These are phyloP conservation scores for Diploscapter pachys DNA, from an alignment of 1,140 invertebrate species.

Conservation along the genomic window DNA sequence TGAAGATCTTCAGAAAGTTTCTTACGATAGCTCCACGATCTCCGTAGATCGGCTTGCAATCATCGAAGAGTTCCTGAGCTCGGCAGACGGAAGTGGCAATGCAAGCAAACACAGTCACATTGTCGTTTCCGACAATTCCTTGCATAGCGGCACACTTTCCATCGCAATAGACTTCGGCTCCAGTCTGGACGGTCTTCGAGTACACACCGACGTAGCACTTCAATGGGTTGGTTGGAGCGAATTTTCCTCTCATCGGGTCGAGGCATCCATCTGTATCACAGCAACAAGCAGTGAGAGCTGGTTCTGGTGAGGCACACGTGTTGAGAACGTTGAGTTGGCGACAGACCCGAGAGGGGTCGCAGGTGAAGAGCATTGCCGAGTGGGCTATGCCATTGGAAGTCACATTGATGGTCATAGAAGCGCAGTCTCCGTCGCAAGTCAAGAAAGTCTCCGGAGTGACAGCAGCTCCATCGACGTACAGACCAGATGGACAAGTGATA, in stretches of 20 bases:
- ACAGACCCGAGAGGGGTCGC: conserved; percentile 33
- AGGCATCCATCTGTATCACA: conserved; percentile 34
- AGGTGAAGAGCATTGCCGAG: conserved; percentile 33
- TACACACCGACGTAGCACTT: conserved; percentile 34
- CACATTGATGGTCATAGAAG: conserved; percentile 2
- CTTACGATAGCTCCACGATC: no score
- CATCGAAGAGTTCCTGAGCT: no score
- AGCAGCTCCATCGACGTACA: conserved; percentile 20
- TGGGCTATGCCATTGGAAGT: conserved; percentile 1
- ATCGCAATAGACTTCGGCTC: no score
- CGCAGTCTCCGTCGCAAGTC: conserved; percentile 35
- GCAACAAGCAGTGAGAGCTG: conserved; percentile 30
- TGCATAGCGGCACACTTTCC: no score
- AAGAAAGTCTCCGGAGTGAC: conserved; percentile 11
- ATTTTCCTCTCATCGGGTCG: conserved; percentile 17
- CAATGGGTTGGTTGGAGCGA: conserved; percentile 23
- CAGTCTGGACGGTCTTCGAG: not conserved
- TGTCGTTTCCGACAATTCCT: no score
- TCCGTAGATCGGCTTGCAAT: no score
- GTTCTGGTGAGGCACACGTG: conserved; percentile 23
- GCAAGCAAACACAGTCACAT: no score
- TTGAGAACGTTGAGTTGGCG: conserved; percentile 18
- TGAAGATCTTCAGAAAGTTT: no score
- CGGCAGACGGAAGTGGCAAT: no score
- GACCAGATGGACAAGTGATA: conserved; percentile 25